A percentile compares a stretch with the other conserved stretches of the same genome.
Conservation (phyloP, 2,113 vertebrate genomes). For the Ceuthmochares aereus region DNA sequence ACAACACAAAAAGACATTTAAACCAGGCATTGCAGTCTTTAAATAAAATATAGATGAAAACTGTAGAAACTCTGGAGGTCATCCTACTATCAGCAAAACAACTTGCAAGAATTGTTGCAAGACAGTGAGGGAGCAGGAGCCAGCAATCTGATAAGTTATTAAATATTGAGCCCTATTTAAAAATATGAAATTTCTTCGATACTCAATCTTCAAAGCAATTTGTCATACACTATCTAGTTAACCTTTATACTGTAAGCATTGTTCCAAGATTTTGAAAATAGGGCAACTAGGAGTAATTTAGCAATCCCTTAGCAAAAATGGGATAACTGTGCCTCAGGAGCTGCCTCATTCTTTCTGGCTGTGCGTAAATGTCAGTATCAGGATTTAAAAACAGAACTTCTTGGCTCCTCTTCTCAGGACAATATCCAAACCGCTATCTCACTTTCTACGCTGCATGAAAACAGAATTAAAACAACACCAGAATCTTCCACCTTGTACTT, state of each 20-base stretch:
- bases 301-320: not conserved
- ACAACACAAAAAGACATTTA: not conserved
- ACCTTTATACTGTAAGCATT: not conserved
- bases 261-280: not conserved
- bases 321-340: not conserved
- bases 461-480: conserved; percentile 23
- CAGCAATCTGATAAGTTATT: not conserved
- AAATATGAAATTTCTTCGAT: not conserved
- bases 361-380: not conserved
- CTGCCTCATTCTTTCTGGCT: not conserved
- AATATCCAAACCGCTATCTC: conserved; percentile 19
- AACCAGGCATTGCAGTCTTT: not conserved
- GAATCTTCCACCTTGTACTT: not conserved
- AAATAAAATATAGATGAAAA: not conserved
- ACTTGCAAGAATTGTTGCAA: conserved; percentile 1
- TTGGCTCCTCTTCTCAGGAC: not conserved
- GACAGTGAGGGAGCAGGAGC: not conserved
- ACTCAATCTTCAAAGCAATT: not conserved
- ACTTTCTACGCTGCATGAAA: conserved; percentile 5
- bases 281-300: not conserved
- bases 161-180: not conserved
- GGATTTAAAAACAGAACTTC: conserved; percentile 17
- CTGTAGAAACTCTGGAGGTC: not conserved
- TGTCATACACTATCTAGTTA: not conserved
- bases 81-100: not conserved